Conservation (phyloP, 2,888 invertebrate species). For the Euphydryas editha region DNA sequence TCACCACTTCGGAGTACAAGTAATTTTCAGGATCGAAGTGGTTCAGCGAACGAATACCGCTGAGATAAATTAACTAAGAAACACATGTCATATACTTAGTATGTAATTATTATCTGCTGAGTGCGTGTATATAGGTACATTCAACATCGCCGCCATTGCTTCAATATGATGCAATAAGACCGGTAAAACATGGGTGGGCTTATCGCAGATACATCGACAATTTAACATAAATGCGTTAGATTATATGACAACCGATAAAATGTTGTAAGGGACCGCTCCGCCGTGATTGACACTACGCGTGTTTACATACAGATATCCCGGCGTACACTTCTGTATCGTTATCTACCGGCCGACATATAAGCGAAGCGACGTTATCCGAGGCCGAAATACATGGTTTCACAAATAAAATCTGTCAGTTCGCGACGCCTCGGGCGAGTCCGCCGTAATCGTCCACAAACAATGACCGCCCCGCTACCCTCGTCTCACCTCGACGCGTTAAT, state of each 20-base stretch:
- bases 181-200: conserved; percentile 77
- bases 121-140: conserved; percentile 47
- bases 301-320: conserved; percentile 75
- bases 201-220: conserved; percentile 77
- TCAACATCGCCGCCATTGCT: conserved; percentile 61
- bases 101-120: conserved; percentile 54
- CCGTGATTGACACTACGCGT: conserved; percentile 77
- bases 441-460: conserved; percentile 56
- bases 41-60: conserved; percentile 23
- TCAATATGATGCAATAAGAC: conserved; percentile 65
- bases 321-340: conserved; percentile 73
- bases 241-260: conserved; percentile 80
- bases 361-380: conserved; percentile 46
- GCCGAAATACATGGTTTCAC: conserved; percentile 36
- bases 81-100: conserved; percentile 58
- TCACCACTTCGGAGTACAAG: conserved; percentile 15
- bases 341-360: conserved; percentile 66
- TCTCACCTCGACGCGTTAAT: conserved; percentile 80
- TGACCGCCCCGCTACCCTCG: conserved; percentile 67
- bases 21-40: conserved; percentile 29
- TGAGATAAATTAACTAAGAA: conserved; percentile 45
- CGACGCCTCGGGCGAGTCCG: conserved; percentile 41
- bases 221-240: conserved; percentile 82
- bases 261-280: conserved; percentile 79
- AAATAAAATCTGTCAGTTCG: conserved; percentile 44